These are phyloP conservation scores for Isoperla grammatica DNA, from an alignment of 2,888 invertebrate genomes.

Conservation along the genomic window DNA sequence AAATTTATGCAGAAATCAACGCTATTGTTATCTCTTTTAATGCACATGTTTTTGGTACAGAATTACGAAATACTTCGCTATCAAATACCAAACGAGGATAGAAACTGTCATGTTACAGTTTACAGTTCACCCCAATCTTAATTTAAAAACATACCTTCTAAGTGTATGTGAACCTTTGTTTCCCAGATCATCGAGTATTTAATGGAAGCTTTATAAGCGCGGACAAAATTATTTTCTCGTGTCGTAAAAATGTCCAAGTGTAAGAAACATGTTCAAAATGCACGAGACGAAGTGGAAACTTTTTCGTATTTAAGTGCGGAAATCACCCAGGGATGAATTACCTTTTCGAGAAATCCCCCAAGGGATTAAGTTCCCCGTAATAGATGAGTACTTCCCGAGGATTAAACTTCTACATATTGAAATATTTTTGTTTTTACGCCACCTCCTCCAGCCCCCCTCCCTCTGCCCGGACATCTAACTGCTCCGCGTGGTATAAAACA, in stretches of 20 bases:
- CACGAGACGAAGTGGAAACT: constrained; percentile 17
- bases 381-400: constrained; percentile 45
- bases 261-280: constrained; percentile 13
- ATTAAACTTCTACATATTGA: constrained; percentile 47
- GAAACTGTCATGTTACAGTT: too few relatives aligned
- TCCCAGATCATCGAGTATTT: too few relatives aligned
- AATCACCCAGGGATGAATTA: constrained; percentile 27
- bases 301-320: constrained; percentile 15
- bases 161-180: too few relatives aligned
- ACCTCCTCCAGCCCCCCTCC: constrained; percentile 4
- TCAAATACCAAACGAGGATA: too few relatives aligned
- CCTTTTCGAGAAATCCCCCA: constrained; percentile 22
- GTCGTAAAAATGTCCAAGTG: constrained; percentile 14
- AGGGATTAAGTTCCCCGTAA: constrained; percentile 37
- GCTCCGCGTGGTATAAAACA: constrained; percentile 1
- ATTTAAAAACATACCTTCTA: too few relatives aligned
- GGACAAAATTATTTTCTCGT: constrained; percentile 10
- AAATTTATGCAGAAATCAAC: too few relatives aligned
- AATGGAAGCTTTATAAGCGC: too few relatives aligned
- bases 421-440: constrained; percentile 43
- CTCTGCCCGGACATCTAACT: constrained; percentile 10
- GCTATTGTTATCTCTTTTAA: too few relatives aligned
- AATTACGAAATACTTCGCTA: too few relatives aligned
- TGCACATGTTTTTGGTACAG: too few relatives aligned
- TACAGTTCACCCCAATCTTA: too few relatives aligned